Conservation (phyloP, 1,140 invertebrate genomes). For the Cryptotermes secundus region DNA sequence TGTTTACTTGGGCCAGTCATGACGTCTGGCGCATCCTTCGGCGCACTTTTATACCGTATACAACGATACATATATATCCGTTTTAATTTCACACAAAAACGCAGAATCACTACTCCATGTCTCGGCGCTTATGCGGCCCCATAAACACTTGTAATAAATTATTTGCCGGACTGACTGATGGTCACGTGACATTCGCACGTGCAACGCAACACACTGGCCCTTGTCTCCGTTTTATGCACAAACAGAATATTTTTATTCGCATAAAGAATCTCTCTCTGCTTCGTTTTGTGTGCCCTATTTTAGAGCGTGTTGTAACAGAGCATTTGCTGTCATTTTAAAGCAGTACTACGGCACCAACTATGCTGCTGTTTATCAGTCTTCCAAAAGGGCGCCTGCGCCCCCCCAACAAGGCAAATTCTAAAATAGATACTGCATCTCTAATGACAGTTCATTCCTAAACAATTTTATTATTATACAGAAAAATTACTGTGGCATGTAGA, state of each 20-base stretch:
- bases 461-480: too few species aligned
- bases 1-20: background rate
- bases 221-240: background rate
- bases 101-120: background rate
- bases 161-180: background rate
- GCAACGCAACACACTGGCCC: background rate
- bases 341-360: too few species aligned
- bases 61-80: background rate
- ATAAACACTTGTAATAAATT: background rate
- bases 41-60: background rate
- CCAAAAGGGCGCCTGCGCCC: too few species aligned
- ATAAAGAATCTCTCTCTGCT: background rate
- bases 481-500: too few species aligned
- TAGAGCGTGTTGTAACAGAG: too few species aligned
- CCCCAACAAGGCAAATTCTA: too few species aligned
- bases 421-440: too few species aligned
- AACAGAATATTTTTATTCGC: background rate
- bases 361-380: too few species aligned
- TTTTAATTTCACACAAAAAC: slow-evolving; percentile 11
- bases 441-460: too few species aligned
- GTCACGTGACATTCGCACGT: background rate
- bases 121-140: background rate
- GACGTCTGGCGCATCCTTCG: background rate
- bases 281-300: too few species aligned
- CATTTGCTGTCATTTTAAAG: too few species aligned